Percentiles rank a stretch among this genome's conserved stretches.
phyloP scores from a whole-genome alignment of 2,113 vertebrate species.

The Silurus meridionalis region DNA sequence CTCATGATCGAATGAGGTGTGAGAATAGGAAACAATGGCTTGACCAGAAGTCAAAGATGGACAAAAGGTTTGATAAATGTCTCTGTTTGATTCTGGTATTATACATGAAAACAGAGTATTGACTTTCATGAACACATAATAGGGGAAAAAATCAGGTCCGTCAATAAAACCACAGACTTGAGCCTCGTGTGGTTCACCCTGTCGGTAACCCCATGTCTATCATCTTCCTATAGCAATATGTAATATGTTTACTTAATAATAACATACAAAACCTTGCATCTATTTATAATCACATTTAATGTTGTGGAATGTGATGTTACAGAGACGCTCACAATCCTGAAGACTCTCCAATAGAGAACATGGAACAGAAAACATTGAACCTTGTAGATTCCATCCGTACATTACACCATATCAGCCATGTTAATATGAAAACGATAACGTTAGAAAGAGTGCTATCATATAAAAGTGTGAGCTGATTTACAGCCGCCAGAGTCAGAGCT shows the following conservation, averaged over 20 bases:
- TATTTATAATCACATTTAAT: background rate
- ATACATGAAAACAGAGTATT: background rate
- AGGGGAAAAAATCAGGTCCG: background rate
- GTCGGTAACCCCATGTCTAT: background rate
- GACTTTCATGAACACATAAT: background rate
- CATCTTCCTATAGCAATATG: background rate
- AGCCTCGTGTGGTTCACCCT: background rate
- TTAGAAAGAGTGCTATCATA: background rate
- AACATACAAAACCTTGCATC: background rate
- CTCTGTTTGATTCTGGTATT: background rate
- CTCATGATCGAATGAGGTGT: background rate
- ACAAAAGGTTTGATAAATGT: no score
- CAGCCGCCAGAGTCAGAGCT: background rate
- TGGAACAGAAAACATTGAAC: background rate
- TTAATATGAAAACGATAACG: background rate
- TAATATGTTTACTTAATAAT: background rate
- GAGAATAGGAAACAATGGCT: no score
- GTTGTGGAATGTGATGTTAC: background rate
- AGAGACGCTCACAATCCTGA: background rate
- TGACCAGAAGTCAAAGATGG: no score
- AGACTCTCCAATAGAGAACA: background rate
- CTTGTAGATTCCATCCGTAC: background rate
- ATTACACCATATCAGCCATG: background rate
- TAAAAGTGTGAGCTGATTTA: background rate
- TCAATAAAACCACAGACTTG: background rate